These are phyloP conservation scores for Cheilosia urbana DNA, from an alignment of 2,888 invertebrate species.

Conservation along the genomic window DNA sequence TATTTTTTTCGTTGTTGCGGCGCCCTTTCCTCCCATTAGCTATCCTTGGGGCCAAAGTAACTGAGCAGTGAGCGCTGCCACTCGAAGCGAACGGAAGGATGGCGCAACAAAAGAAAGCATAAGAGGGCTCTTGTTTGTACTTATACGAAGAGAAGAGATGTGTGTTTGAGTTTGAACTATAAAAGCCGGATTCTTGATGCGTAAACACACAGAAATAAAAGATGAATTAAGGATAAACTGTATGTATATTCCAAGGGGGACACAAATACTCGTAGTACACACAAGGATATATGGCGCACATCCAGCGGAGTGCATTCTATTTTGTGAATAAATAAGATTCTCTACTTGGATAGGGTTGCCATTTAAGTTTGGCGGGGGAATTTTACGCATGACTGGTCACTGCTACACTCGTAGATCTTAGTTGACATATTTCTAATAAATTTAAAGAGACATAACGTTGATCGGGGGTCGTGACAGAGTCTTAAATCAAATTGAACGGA, in stretches of 20 bases:
- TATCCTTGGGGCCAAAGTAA: not conserved
- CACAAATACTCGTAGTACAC: not conserved
- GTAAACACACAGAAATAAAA: slow-evolving; percentile 28
- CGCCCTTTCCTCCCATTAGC: not conserved
- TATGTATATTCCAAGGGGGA: not conserved
- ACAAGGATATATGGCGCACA: slow-evolving; percentile 11
- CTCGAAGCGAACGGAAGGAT: slow-evolving; percentile 1
- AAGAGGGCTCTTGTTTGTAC: not conserved
- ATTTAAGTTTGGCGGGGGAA: not conserved
- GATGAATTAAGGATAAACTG: slow-evolving; percentile 21
- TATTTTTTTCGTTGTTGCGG: not conserved
- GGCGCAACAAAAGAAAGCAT: not conserved
- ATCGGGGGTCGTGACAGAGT: no score
- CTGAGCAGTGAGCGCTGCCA: not conserved
- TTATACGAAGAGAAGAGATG: not conserved
- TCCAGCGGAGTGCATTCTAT: not conserved
- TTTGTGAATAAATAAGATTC: slow-evolving; percentile 7
- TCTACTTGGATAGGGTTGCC: not conserved
- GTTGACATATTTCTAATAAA: no score
- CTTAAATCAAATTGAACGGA: no score
- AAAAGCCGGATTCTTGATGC: slow-evolving; percentile 28
- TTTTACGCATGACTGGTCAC: no score
- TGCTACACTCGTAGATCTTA: no score
- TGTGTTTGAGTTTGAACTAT: not conserved
- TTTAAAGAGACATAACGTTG: no score